Percentiles rank a stretch among this genome's conserved stretches.
Conservation (phyloP, 2,797 vertebrate species). For the Sylvilagus floridanus region DNA sequence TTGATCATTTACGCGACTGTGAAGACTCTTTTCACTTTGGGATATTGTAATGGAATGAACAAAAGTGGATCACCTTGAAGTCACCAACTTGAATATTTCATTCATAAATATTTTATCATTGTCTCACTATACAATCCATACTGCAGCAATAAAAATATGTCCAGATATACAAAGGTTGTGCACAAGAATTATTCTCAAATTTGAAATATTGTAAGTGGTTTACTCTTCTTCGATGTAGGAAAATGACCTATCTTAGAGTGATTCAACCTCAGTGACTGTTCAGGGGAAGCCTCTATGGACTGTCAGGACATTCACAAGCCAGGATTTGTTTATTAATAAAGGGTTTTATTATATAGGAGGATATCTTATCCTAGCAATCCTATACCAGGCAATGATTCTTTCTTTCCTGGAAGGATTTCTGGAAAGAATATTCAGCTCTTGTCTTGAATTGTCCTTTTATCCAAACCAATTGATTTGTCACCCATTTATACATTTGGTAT, state of each 20-base stretch:
- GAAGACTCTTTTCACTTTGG: not conserved
- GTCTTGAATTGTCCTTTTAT: not conserved
- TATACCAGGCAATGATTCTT: not conserved
- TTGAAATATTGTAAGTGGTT: constrained; percentile 43
- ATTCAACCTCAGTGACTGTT: not conserved
- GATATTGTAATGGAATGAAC: not conserved
- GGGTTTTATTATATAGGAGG: not conserved
- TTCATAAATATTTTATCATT: constrained; percentile 46
- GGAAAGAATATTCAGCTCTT: not conserved
- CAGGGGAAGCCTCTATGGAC: not conserved
- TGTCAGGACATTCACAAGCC: not conserved
- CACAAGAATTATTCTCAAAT: not conserved
- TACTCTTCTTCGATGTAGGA: not conserved
- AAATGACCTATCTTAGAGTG: not conserved
- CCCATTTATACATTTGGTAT: not conserved
- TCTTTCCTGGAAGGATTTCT: not conserved
- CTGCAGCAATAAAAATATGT: not conserved
- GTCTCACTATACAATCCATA: not conserved
- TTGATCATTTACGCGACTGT: not conserved
- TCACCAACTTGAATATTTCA: constrained; percentile 35
- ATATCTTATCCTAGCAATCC: not conserved
- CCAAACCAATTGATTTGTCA: not conserved
- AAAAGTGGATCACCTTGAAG: not conserved
- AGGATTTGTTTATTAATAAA: not conserved
- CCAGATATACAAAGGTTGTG: not conserved